Conservation (phyloP, 2,888 invertebrate species). For the Eupelmus urozonus region DNA sequence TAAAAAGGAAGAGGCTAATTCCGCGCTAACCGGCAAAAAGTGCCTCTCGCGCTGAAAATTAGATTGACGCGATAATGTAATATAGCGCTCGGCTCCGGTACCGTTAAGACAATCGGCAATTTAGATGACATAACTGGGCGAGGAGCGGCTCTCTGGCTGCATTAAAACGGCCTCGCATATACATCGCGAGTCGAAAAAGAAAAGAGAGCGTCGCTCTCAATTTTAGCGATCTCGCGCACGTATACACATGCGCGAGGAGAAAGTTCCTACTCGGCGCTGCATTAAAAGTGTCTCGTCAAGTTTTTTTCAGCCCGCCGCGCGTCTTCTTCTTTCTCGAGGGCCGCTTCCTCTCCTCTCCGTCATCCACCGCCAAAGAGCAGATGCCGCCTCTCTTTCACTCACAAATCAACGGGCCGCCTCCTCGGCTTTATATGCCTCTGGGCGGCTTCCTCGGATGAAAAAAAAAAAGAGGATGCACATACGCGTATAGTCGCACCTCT, state of each 20-base stretch:
- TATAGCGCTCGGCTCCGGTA: not conserved
- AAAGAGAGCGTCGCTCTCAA: not conserved
- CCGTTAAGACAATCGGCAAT: conserved; percentile 49
- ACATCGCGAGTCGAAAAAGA: not conserved
- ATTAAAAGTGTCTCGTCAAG: conserved; percentile 43
- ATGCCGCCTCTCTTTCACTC: not conserved
- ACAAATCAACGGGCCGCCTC: conserved; percentile 3
- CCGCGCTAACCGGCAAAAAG: not conserved
- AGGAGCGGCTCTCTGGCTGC: not conserved
- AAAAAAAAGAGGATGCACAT: not conserved
- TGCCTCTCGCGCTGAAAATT: conserved; percentile 11
- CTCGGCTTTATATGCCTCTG: too few species aligned
- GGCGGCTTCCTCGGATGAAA: too few species aligned
- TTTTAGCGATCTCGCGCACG: conserved; percentile 9
- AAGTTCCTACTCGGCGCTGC: conserved; percentile 20
- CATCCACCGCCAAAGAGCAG: conserved; percentile 19
- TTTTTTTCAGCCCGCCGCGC: not conserved
- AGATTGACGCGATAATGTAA: conserved; percentile 38
- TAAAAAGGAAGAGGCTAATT: conserved; percentile 28
- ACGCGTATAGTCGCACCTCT: not conserved
- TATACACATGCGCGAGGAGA: conserved; percentile 17
- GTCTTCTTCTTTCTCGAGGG: not conserved
- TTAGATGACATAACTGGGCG: conserved; percentile 32
- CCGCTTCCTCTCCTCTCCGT: not conserved
- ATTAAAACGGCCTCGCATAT: conserved; percentile 4